Evolutionary conservation across 2,113 vertebrate species (phyloP), one percentile per base, ranked within the genome.

Genomic region (Odontesthes bonariensis): DNA sequence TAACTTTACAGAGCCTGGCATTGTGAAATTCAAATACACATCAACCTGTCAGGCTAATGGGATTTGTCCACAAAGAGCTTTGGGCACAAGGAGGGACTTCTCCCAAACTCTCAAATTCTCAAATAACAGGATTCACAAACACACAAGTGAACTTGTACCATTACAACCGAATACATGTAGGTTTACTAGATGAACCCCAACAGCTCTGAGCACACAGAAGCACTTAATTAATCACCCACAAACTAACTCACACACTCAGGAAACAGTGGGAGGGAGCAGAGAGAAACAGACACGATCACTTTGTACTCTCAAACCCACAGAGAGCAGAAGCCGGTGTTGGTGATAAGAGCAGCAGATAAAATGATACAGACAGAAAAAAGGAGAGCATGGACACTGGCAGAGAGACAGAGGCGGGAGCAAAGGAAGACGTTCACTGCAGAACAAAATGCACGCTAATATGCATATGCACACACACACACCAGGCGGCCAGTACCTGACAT

Each of bases 321-420:
- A 89, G 84, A 89, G 84, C 69, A 88, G 87, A 84, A 81, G 81
- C 75, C 65, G 64, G 75, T 46, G 71, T 60, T 72, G 60, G 75
- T 80, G 71, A 87, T 88, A 79, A 87, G 71, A 87, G 77, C 68
- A 56, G 40, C 55, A 91, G 84, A 88, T 72, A 78, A 88, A 91
- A 73, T 79, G 75, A 77, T 82, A 83, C 69, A 78, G 84, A 87
- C 79, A 86, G 75, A 77, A 71, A 60, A 85, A 88, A 89, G 73
- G 80, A 76, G 86, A 90, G 87, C 69, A 77, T 82, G 86, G 72
- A 88, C 86, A 84, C 47, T 77, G 58, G 64, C 59, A 70, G 73
- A 56, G 57, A 75, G 56, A 46, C 47, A 23, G 68, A 66, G 64
- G 72, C 8, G 35, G 62, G 72, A 60, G 46, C 13, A 61, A 46